These are phyloP conservation scores for Caenorhabditis angaria DNA, from an alignment of 2,888 invertebrate species.

Conservation along the genomic window DNA sequence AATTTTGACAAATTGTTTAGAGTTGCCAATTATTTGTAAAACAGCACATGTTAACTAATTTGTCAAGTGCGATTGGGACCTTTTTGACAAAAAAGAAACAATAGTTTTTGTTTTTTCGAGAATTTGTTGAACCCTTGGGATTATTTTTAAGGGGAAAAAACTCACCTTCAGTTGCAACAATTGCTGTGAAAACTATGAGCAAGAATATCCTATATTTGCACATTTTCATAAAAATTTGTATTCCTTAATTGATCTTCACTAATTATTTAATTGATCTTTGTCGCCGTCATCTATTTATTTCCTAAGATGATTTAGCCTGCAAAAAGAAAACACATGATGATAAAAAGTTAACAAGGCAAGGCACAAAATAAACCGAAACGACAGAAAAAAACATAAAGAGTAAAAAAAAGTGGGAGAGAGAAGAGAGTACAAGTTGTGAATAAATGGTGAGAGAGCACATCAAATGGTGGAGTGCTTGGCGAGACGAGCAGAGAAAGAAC, in stretches of 20 bases:
- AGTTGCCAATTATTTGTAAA: neutral
- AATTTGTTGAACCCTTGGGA: neutral
- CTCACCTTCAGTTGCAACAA: too few species aligned
- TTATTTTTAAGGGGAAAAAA: neutral
- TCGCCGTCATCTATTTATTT: neutral
- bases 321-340: neutral
- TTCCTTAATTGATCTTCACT: neutral
- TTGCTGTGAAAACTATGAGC: too few species aligned
- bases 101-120: neutral
- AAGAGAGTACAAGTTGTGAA: conserved; percentile 2
- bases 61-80: too few species aligned
- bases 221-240: too few species aligned
- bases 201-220: too few species aligned
- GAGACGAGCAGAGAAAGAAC: conserved; percentile 9
- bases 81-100: neutral
- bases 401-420: neutral
- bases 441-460: neutral
- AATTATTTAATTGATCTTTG: neutral
- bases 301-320: neutral
- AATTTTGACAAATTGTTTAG: neutral
- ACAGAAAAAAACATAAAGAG: neutral
- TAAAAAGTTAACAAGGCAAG: too few species aligned
- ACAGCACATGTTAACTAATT: conserved; percentile 2
- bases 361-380: neutral
- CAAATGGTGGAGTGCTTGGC: neutral